phyloP scores from a whole-genome alignment of 2,113 vertebrate genomes.

The Cynopterus brachyotis region DNA sequence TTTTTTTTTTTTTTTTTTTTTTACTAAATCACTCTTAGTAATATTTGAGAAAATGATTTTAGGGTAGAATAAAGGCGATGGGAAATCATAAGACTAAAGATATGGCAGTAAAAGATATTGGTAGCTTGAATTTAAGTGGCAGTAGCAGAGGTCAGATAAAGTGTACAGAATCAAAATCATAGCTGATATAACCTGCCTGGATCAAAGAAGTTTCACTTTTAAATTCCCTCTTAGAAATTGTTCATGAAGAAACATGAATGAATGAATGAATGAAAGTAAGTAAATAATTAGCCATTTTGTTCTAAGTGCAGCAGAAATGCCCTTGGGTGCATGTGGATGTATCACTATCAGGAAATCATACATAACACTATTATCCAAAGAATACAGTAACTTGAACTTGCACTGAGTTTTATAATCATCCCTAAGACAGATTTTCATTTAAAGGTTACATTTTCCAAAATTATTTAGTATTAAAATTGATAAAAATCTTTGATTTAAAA shows the following conservation, averaged over 20 bases:
- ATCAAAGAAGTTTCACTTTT: not conserved
- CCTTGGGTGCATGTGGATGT: not conserved
- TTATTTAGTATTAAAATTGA: not conserved
- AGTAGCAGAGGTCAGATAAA: not conserved
- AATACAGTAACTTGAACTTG: not conserved
- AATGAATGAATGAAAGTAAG: too few relatives aligned
- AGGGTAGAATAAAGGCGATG: not conserved
- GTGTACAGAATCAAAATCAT: not conserved
- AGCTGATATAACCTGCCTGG: not conserved
- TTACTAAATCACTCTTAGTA: not conserved
- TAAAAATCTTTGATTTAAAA: not conserved
- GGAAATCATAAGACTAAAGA: not conserved
- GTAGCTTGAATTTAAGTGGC: not conserved
- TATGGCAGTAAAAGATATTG: not conserved
- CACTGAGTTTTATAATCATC: not conserved
- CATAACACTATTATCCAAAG: not conserved
- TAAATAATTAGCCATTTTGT: not conserved
- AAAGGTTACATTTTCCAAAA: not conserved
- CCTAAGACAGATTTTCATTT: not conserved
- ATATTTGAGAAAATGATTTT: not conserved
- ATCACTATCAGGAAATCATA: not conserved
- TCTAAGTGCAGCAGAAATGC: not conserved
- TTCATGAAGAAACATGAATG: not conserved
- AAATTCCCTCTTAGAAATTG: not conserved
- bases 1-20: not conserved